These are phyloP conservation scores for Spondyliosoma cantharus DNA, from an alignment of 2,797 vertebrate species.

Conservation along the genomic window DNA sequence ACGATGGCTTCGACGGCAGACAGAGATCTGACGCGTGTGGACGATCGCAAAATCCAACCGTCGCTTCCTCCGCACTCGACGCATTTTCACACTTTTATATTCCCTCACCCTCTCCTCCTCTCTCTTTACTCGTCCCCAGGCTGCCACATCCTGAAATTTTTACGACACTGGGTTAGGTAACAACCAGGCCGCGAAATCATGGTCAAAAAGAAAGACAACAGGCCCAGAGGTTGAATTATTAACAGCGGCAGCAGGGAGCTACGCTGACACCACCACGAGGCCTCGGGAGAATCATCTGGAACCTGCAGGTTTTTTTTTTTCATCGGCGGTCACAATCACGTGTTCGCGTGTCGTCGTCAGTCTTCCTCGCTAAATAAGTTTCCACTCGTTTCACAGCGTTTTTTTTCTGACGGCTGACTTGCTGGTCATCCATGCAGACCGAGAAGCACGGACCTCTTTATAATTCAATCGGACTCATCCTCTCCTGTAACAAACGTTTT, in stretches of 20 bases:
- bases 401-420: constrained; percentile 14
- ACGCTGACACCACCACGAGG: constrained; percentile 35
- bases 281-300: constrained; percentile 27
- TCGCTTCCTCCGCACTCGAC: constrained; percentile 1
- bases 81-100: constrained; percentile 14
- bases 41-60: background rate
- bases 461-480: constrained; percentile 23
- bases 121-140: constrained; percentile 8
- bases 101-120: background rate
- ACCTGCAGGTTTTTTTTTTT: background rate
- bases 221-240: constrained; percentile 71
- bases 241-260: constrained; percentile 64
- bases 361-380: constrained; percentile 1
- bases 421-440: constrained; percentile 22
- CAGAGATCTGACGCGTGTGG: background rate
- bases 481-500: background rate
- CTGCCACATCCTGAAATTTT: constrained; percentile 43
- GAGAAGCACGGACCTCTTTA: background rate
- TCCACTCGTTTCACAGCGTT: constrained; percentile 1
- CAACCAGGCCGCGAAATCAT: constrained; percentile 46
- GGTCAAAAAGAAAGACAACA: constrained; percentile 54
- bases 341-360: background rate
- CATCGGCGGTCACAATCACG: background rate
- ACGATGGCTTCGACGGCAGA: too few species aligned
- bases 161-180: constrained; percentile 59